Percentiles rank a stretch among this genome's conserved stretches.
Conservation (phyloP, 2,888 invertebrate genomes). For the Drosophila peninsularis region DNA sequence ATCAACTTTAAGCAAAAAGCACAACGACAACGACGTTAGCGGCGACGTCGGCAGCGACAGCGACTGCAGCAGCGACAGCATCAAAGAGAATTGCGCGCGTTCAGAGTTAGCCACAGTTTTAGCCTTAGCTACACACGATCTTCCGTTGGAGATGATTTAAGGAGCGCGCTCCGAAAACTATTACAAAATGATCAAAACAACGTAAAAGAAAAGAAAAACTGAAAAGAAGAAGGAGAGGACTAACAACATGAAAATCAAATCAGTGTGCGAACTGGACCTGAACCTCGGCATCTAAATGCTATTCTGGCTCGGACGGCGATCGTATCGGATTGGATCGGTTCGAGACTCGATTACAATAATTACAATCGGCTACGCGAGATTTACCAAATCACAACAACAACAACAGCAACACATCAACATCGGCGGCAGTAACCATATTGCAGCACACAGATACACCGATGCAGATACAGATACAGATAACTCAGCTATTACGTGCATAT, state of each 20-base stretch:
- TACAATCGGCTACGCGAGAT: conserved; percentile 83
- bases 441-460: conserved; percentile 29
- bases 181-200: conserved; percentile 74
- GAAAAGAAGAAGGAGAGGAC: neutral
- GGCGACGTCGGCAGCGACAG: conserved; percentile 15
- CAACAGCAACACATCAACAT: no score
- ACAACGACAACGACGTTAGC: conserved; percentile 56
- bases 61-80: conserved; percentile 31
- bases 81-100: conserved; percentile 71
- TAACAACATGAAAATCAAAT: conserved; percentile 62
- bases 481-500: conserved; percentile 70
- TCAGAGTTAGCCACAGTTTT: conserved; percentile 30
- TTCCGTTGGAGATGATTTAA: conserved; percentile 66
- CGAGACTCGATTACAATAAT: conserved; percentile 83
- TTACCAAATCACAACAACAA: conserved; percentile 68
- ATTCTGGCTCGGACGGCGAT: conserved; percentile 40
- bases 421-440: conserved; percentile 18
- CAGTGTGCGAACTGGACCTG: conserved; percentile 67
- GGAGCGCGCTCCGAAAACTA: conserved; percentile 73
- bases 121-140: conserved; percentile 31
- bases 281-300: conserved; percentile 50
- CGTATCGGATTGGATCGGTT: conserved; percentile 80
- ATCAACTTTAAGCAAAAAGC: conserved; percentile 79
- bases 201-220: conserved; percentile 38
- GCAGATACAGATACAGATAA: conserved; percentile 40